Base-by-base conservation (phyloP, 2,888 invertebrate genomes). In the Patella pellucida region DNA sequence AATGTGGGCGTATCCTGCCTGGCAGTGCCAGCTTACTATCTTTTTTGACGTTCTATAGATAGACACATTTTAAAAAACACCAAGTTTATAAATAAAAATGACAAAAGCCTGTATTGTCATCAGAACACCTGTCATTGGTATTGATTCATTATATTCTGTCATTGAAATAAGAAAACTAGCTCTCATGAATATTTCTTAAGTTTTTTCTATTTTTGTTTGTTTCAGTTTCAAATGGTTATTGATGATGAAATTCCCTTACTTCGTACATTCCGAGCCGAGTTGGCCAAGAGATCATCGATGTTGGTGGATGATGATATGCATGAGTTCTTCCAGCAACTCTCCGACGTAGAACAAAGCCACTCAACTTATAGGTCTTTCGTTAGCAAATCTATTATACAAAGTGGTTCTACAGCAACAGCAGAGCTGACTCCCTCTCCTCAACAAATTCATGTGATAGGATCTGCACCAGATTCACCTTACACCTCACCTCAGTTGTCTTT, bases 231-330 rank as follows among this genome's bases (percentile, higher is more conserved):
- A 75, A 83, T 88, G 78, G 85, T 86, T 72, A 83, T 85, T 52
- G 85, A 86, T 76, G 88, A 89, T 70, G 84, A 85, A 68, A 85
- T 88, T 75, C 88, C 89, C 68, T 78, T 87, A 52, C 83, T 90
- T 71, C 84, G 89, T 86, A 95, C 95, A 78, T 96, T 95, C 93
- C 94, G 95, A 85, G 95, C 95, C 79, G 96, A 96, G 91, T 95
- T 95, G 92, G 85, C 87, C 54, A 87, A 86, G 71, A 81, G 86
- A 16, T 87, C 88, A 0, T 88, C 88, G 41, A 83, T 86, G 84
- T 80, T 88, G 41, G 85, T 87, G 41, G 87, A 87, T 82, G 86
- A 87, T 72, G 88, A 88, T 75, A 85, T 88, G 88, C 84, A 85
- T 67, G 87, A 85, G 70, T 88, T 84, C 81, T 88, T 87, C 76